phyloP scores from a whole-genome alignment of 2,797 vertebrate species.

The Sternotherus odoratus region DNA sequence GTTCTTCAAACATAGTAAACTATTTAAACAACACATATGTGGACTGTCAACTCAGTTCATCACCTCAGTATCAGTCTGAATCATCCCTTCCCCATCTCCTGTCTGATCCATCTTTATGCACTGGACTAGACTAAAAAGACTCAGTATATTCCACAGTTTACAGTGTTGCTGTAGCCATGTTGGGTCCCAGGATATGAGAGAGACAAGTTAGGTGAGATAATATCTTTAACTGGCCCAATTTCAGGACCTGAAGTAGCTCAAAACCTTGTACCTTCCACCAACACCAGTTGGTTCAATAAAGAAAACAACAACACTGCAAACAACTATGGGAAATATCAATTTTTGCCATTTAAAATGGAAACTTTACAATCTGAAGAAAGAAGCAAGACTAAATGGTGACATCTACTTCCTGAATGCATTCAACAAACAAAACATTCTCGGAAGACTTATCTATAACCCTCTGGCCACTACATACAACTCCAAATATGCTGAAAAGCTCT shows the following conservation, averaged over 20 bases:
- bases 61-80: not conserved
- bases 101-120: not conserved
- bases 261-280: not conserved
- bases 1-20: not conserved
- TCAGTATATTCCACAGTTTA: too few species aligned
- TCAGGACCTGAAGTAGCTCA: too few species aligned
- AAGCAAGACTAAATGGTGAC: not conserved
- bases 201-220: too few species aligned
- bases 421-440: not conserved
- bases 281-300: not conserved
- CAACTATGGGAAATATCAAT: not conserved
- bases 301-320: not conserved
- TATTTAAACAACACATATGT: not conserved
- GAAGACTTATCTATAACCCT: not conserved
- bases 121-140: not conserved
- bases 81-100: not conserved
- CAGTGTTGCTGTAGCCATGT: too few species aligned
- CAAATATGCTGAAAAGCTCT: not conserved
- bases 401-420: not conserved
- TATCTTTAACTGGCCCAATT: too few species aligned
- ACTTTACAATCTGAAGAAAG: not conserved
- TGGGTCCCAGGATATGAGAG: too few species aligned
- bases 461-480: not conserved
- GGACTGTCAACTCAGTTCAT: not conserved
- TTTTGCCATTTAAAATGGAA: not conserved